phyloP scores from a whole-genome alignment of 2,888 invertebrate species.

The Phymatocera aterrima region DNA sequence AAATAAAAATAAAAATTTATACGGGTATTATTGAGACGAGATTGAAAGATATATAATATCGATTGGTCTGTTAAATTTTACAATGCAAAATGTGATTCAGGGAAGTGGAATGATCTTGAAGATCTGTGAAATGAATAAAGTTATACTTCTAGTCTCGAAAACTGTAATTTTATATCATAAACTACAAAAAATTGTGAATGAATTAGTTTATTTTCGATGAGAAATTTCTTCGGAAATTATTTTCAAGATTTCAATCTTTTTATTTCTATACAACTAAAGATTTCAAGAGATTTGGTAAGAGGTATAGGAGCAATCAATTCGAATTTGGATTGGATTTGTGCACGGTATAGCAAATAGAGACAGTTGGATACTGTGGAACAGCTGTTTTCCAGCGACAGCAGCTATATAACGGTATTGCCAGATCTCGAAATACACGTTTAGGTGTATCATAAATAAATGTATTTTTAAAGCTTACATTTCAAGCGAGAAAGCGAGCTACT shows the following conservation, averaged over 20 bases:
- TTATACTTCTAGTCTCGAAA: no score
- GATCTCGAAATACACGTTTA: constrained; percentile 40
- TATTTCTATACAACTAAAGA: no score
- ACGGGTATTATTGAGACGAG: background rate
- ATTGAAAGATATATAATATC: background rate
- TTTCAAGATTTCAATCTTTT: no score
- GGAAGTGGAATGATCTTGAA: no score
- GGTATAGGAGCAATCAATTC: background rate
- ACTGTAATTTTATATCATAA: no score
- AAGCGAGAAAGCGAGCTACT: constrained; percentile 9
- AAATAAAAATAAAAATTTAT: background rate
- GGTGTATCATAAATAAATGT: constrained; percentile 41
- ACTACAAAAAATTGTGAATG: no score
- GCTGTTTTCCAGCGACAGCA: constrained; percentile 30
- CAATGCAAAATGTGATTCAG: no score
- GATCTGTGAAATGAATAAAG: no score
- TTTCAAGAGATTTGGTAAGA: background rate
- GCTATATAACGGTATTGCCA: no score
- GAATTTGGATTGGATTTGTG: background rate
- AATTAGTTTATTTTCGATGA: no score
- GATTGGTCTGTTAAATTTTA: background rate
- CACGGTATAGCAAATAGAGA: background rate
- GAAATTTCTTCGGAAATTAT: no score
- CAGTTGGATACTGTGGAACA: constrained; percentile 1
- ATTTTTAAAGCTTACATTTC: constrained; percentile 42